A percentile compares a stretch with the other conserved stretches of the same genome.
These are phyloP conservation scores for Halcyon malimbica DNA, from an alignment of 2,113 vertebrate genomes.

Conservation along the genomic window DNA sequence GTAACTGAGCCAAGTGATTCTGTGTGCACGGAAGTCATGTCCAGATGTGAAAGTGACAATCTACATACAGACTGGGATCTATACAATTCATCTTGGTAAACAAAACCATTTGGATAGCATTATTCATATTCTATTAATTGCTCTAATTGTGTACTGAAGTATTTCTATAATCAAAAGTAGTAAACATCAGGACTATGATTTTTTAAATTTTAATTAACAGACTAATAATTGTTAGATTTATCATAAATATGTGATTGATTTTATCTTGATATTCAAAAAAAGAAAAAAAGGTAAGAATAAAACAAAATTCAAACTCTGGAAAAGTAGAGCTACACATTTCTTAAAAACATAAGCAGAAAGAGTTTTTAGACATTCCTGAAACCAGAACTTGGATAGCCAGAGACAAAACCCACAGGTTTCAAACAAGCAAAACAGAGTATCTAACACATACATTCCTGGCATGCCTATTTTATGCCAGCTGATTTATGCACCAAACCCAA, in stretches of 20 bases:
- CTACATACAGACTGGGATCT: neutral
- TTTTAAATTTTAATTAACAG: neutral
- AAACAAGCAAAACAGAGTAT: neutral
- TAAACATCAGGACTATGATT: neutral
- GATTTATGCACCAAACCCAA: neutral
- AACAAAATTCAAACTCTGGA: neutral
- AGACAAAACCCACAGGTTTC: neutral
- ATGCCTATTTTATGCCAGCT: neutral
- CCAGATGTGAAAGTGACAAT: neutral
- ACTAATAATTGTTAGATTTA: neutral
- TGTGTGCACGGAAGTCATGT: neutral
- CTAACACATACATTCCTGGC: neutral
- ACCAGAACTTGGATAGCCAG: neutral
- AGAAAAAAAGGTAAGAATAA: neutral
- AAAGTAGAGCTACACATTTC: neutral
- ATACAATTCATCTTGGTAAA: neutral
- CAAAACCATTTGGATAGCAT: neutral
- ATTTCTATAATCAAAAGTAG: neutral
- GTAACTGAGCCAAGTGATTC: neutral
- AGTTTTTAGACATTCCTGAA: neutral
- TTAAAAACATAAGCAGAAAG: neutral
- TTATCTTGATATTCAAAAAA: neutral
- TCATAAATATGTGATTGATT: neutral
- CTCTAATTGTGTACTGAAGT: neutral
- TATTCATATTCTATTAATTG: neutral